A percentile compares a stretch with the other conserved stretches of the same genome.
Conservation (phyloP, 2,888 invertebrate genomes). For the Cheilosia vulpina region DNA sequence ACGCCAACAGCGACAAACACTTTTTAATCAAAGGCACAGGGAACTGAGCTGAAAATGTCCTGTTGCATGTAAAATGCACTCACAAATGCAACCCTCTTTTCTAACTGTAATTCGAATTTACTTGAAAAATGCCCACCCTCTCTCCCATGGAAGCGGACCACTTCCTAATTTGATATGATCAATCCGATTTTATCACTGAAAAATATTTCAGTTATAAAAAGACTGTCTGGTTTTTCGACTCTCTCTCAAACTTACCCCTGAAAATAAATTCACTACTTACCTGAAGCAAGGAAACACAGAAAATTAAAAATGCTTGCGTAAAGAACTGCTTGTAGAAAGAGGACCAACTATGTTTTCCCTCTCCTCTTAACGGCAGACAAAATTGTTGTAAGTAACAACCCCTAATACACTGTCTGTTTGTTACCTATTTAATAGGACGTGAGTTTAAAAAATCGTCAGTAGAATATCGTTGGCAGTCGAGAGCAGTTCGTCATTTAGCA, state of each 20-base stretch:
- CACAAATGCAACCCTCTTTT: conserved; percentile 34
- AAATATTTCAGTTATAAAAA: conserved; percentile 26
- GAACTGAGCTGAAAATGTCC: conserved; percentile 4
- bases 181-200: conserved; percentile 60
- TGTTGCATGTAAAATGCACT: conserved; percentile 37
- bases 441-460: conserved; percentile 50
- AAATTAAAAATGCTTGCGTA: conserved; percentile 10
- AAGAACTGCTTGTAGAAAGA: not conserved
- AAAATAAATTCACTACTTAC: not conserved
- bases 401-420: conserved; percentile 12
- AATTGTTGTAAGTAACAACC: conserved; percentile 41
- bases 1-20: conserved; percentile 10
- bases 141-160: conserved; percentile 15
- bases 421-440: conserved; percentile 26
- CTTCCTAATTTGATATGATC: conserved; percentile 61
- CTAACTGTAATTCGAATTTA: conserved; percentile 37
- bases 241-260: not conserved
- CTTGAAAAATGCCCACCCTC: conserved; percentile 53
- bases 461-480: conserved; percentile 41
- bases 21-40: conserved; percentile 1
- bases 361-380: not conserved
- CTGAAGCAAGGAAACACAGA: not conserved
- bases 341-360: not conserved
- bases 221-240: not conserved
- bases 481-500: conserved; percentile 42